Base-by-base conservation (phyloP, 2,113 vertebrate genomes). In the Redunca redunca region DNA sequence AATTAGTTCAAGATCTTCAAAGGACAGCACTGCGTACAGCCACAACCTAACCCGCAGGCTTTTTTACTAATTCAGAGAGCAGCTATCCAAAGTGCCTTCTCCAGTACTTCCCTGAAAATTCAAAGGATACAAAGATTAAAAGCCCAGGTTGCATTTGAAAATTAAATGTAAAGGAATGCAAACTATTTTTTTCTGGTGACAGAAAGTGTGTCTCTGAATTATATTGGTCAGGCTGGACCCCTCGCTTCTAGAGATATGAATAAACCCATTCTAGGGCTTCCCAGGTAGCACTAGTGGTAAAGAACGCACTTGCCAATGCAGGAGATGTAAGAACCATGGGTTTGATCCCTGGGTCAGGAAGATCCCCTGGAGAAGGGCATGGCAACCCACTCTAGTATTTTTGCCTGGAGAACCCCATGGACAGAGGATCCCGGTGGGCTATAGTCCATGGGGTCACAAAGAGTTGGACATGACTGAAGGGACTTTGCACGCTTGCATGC, bases 1-100 rank as follows among this genome's bases (percentile, higher is more conserved):
- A 77, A 92, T 97, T 67, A 91, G 81, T 71, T 94, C 90, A 88
- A 86, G 86, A 81, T 67, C 64, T 96, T 92, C 94, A 36, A 92
- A 98, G 78, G 58, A 50, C 52, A 58, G 25, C 36, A 7, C 13
- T 17, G n/a, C 21, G 6, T 4, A 77, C 30, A 77, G 81, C 57
- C 43, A 64, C 62, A 71, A 48, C 60, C 43, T 82, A 78, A 58
- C 57, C 58, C 33, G 30, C 67, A 85, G 21, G 80, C 67, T 84
- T 10, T 90, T 67, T 87, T 53, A 83, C 55, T 93, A 92, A 97
- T 71, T 92, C 55, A 94, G 50, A 86, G 84, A 88, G 26, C 21
- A 93, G 33, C 84, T 53, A 83, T 28, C 62, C 53, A 48, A 58
- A 88, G n/a, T n/a, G n/a, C 30, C 33, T 94, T 88, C 62, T 90